Percentiles rank a stretch among this genome's conserved stretches.
phyloP scores from a whole-genome alignment of 2,888 invertebrate genomes.

The Caenorhabditis japonica region DNA sequence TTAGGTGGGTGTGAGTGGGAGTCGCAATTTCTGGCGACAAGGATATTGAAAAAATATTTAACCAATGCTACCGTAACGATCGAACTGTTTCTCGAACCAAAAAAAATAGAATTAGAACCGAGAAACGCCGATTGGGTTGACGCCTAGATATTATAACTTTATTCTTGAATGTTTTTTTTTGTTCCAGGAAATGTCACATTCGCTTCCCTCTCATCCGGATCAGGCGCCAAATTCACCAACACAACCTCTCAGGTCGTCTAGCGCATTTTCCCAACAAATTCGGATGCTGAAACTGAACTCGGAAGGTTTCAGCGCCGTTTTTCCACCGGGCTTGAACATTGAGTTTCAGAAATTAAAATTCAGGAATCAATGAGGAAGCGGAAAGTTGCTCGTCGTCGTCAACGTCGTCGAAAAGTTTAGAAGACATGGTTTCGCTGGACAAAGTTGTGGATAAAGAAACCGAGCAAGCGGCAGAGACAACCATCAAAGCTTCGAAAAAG shows the following conservation, averaged over 20 bases:
- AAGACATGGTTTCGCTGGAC: slow-evolving; percentile 5
- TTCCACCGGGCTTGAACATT: background rate
- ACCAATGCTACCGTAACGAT: too few species aligned
- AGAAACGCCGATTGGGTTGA: too few species aligned
- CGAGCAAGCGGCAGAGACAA: background rate
- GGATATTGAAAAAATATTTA: too few species aligned
- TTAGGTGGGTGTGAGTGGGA: too few species aligned
- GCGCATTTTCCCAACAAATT: slow-evolving; percentile 37
- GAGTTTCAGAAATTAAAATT: slow-evolving; percentile 10
- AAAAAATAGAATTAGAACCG: too few species aligned
- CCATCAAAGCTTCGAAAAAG: background rate
- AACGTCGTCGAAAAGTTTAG: slow-evolving; percentile 10
- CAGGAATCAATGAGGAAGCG: slow-evolving; percentile 33
- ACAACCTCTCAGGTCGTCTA: slow-evolving; percentile 33
- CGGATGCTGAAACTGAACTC: slow-evolving; percentile 35
- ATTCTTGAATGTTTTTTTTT: too few species aligned
- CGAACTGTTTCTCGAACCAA: too few species aligned
- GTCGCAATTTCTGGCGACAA: too few species aligned
- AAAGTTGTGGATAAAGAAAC: background rate
- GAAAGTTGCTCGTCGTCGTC: slow-evolving; percentile 33
- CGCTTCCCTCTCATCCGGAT: background rate
- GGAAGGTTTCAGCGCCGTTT: slow-evolving; percentile 30
- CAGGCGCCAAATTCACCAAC: slow-evolving; percentile 20
- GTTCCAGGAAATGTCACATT: too few species aligned
- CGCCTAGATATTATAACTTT: too few species aligned